phyloP scores from a whole-genome alignment of 2,888 invertebrate genomes.

The Synergus gifuensis region DNA sequence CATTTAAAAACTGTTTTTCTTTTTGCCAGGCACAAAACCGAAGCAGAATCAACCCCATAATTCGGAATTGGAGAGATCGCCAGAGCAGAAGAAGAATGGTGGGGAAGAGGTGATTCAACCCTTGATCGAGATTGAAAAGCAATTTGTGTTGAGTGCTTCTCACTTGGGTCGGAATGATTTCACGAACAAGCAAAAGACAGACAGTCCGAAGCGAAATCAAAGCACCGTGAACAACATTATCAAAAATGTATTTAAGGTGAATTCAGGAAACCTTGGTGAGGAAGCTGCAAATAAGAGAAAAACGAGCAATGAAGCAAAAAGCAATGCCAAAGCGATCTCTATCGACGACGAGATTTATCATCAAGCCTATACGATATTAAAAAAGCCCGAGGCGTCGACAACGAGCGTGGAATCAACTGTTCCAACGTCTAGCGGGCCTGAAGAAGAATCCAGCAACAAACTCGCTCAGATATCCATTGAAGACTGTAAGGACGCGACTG shows the following conservation, averaged over 20 bases:
- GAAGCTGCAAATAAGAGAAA: constrained; percentile 55
- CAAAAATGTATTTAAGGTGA: constrained; percentile 67
- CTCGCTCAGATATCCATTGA: constrained; percentile 70
- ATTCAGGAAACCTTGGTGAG: constrained; percentile 42
- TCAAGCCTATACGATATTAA: constrained; percentile 69
- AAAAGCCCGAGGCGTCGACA: constrained; percentile 62
- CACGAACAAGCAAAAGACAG: constrained; percentile 58
- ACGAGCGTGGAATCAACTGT: constrained; percentile 20
- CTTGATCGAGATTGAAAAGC: neutral
- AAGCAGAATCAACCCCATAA: constrained; percentile 3
- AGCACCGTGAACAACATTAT: constrained; percentile 69
- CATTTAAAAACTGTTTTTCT: neutral
- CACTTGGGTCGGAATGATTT: constrained; percentile 55
- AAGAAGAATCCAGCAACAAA: constrained; percentile 65
- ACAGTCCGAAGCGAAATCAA: constrained; percentile 66
- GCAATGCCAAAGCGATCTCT: constrained; percentile 48
- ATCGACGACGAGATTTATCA: constrained; percentile 58
- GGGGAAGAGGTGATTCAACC: constrained; percentile 42
- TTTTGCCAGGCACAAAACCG: neutral
- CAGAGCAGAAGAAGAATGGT: constrained; percentile 36
- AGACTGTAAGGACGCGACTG: constrained; percentile 69
- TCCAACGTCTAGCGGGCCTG: constrained; percentile 49
- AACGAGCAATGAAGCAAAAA: constrained; percentile 55
- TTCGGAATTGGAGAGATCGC: constrained; percentile 43
- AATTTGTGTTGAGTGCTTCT: constrained; percentile 24